phyloP scores from a whole-genome alignment of 2,888 invertebrate species.

The Oligia fasciuncula region DNA sequence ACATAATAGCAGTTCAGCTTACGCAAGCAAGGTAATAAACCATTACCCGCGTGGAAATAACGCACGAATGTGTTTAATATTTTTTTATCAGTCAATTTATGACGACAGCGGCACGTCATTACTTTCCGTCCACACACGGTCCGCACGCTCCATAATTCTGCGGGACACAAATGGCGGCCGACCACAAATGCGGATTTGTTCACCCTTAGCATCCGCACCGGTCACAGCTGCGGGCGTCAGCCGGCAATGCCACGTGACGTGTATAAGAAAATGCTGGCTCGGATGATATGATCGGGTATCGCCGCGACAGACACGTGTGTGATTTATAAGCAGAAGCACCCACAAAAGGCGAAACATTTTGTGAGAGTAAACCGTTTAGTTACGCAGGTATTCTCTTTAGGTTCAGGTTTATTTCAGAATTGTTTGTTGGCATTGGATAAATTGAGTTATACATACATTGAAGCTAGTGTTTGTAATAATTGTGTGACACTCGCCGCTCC shows the following conservation, averaged over 20 bases:
- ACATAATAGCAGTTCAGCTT: conserved; percentile 29
- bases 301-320: not conserved
- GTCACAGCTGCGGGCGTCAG: conserved; percentile 67
- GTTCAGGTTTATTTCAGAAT: not conserved
- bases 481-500: not conserved
- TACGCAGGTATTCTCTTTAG: not conserved
- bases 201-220: conserved; percentile 60
- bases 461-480: conserved; percentile 6
- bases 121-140: conserved; percentile 44
- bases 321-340: conserved; percentile 14
- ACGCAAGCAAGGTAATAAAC: conserved; percentile 40
- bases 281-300: conserved; percentile 14
- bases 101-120: conserved; percentile 61
- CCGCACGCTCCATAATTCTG: conserved; percentile 45
- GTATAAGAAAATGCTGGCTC: conserved; percentile 43
- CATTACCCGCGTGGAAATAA: conserved; percentile 50
- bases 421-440: not conserved
- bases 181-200: conserved; percentile 63
- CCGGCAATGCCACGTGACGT: conserved; percentile 40
- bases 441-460: not conserved
- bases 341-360: not conserved
- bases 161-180: conserved; percentile 52
- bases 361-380: not conserved
- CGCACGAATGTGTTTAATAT: conserved; percentile 52
- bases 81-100: conserved; percentile 58